Conservation (phyloP, 2,888 invertebrate genomes). For the Globia sparganii region DNA sequence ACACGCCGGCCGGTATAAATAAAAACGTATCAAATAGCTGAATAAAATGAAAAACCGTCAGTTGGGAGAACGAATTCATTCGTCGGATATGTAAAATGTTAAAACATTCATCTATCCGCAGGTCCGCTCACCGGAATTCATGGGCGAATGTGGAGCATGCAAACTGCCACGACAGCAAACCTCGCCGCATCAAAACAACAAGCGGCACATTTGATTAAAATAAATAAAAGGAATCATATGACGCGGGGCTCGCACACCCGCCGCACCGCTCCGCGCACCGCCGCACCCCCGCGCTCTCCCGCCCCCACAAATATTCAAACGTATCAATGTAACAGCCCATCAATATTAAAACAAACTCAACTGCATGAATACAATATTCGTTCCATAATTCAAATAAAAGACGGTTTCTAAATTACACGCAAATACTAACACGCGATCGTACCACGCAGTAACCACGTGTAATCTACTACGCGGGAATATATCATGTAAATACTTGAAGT, state of each 20-base stretch:
- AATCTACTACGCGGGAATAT: conserved; percentile 66
- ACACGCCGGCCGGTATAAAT: conserved; percentile 74
- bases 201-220: conserved; percentile 87
- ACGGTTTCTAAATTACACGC: conserved; percentile 58
- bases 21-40: conserved; percentile 85
- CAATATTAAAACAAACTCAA: conserved; percentile 73
- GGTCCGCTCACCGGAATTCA: conserved; percentile 86
- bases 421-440: conserved; percentile 64
- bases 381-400: conserved; percentile 63
- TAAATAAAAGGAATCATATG: conserved; percentile 86
- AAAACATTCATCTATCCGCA: conserved; percentile 88
- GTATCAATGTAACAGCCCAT: conserved; percentile 68
- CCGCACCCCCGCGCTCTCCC: conserved; percentile 39
- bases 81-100: conserved; percentile 89
- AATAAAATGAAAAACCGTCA: conserved; percentile 84
- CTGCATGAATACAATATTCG: conserved; percentile 67
- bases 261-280: conserved; percentile 37
- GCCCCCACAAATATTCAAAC: conserved; percentile 65
- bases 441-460: conserved; percentile 56
- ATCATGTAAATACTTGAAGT: conserved; percentile 77
- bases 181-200: conserved; percentile 85
- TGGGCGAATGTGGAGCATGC: conserved; percentile 82
- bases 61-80: conserved; percentile 85
- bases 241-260: conserved; percentile 63
- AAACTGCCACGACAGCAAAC: conserved; percentile 84